Evolutionary conservation across 2,113 vertebrate genomes (phyloP).

Genomic region (Brachypodius melanocephalos): DNA sequence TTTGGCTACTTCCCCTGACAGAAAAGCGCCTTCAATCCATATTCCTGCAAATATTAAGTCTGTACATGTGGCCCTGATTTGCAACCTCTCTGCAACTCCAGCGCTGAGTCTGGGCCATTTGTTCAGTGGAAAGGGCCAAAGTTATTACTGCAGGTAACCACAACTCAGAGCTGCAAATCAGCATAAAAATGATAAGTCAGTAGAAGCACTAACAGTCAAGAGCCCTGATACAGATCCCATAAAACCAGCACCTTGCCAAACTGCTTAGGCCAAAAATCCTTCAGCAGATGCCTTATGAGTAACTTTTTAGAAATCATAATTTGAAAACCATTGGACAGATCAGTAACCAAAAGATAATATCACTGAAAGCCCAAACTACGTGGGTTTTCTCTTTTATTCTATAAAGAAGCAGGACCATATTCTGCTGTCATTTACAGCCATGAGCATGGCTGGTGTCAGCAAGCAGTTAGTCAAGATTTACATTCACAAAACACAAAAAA

Average conservation of each 20-base stretch:
- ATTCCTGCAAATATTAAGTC: slow-evolving; percentile 1
- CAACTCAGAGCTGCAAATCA: slow-evolving; percentile 33
- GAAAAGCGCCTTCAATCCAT: not conserved
- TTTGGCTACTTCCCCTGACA: not conserved
- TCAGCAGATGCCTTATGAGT: slow-evolving; percentile 33
- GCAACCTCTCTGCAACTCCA: not conserved
- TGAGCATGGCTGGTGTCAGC: not conserved
- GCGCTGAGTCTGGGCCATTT: slow-evolving; percentile 33
- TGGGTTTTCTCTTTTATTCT: not conserved
- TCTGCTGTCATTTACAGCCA: slow-evolving; percentile 8
- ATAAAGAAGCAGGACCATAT: not conserved
- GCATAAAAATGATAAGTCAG: not conserved
- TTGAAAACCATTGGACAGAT: slow-evolving; percentile 17
- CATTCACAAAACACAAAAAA: slow-evolving; percentile 1
- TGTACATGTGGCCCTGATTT: slow-evolving; percentile 46
- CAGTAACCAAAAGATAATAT: slow-evolving; percentile 35
- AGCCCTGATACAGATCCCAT: not conserved
- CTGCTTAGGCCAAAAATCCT: slow-evolving; percentile 37
- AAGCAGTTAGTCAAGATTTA: slow-evolving; percentile 18
- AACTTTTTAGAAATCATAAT: slow-evolving; percentile 23
- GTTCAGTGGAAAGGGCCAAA: not conserved
- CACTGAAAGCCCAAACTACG: not conserved
- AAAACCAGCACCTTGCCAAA: slow-evolving; percentile 14
- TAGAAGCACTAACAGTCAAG: not conserved
- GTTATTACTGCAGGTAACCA: slow-evolving; percentile 50